Percentiles rank a stretch among this genome's conserved stretches.
These are phyloP conservation scores for Gonatopus flavifemur DNA, from an alignment of 1,140 invertebrate species.

Conservation along the genomic window DNA sequence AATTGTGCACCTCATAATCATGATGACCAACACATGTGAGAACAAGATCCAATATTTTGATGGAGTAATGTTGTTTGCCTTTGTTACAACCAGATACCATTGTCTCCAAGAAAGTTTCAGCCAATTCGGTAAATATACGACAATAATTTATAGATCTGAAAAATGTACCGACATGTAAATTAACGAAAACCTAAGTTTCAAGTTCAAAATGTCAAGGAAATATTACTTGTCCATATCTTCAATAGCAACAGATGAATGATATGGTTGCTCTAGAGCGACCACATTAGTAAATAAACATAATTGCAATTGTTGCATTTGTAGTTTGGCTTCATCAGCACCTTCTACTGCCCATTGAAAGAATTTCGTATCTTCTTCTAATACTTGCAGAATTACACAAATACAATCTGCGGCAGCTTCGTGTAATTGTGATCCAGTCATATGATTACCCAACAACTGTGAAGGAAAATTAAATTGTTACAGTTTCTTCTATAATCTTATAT, in stretches of 20 bases:
- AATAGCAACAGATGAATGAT: constrained; percentile 87
- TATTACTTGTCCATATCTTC: constrained; percentile 84
- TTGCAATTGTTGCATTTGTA: constrained; percentile 68
- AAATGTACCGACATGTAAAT: constrained; percentile 22
- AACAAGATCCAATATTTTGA: constrained; percentile 86
- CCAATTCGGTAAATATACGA: constrained; percentile 92
- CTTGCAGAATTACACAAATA: constrained; percentile 81
- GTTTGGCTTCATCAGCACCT: constrained; percentile 53
- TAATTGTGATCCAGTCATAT: constrained; percentile 67
- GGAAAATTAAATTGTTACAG: constrained; percentile 10
- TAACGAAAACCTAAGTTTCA: constrained; percentile 2
- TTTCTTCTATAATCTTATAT: neutral
- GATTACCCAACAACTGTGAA: constrained; percentile 62
- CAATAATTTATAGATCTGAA: constrained; percentile 85
- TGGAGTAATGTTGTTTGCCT: constrained; percentile 72
- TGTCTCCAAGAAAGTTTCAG: constrained; percentile 85
- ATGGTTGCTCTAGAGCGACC: constrained; percentile 79
- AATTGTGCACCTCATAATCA: constrained; percentile 83
- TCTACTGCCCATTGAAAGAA: constrained; percentile 53
- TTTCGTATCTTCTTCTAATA: constrained; percentile 75
- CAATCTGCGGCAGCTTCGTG: constrained; percentile 92
- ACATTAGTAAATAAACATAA: constrained; percentile 76
- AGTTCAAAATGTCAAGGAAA: constrained; percentile 9
- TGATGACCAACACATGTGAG: constrained; percentile 93
- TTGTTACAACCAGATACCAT: constrained; percentile 64